Conservation (phyloP, 2,797 vertebrate genomes). For the Lepilemur septentrionalis region DNA sequence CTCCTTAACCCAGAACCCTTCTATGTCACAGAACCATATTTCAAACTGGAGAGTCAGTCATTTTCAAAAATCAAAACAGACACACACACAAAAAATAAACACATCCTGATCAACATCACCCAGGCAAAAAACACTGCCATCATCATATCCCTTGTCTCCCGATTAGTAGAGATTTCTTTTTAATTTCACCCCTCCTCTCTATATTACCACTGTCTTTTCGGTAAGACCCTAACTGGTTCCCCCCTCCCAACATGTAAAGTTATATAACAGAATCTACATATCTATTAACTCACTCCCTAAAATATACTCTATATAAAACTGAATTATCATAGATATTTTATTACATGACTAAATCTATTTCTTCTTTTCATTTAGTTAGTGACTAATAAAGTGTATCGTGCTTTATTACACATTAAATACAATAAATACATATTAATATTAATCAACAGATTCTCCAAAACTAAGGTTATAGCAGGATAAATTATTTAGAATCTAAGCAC, state of each 20-base stretch:
- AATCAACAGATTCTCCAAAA: neutral
- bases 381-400: neutral
- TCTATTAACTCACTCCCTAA: neutral
- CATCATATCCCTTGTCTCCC: neutral
- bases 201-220: neutral
- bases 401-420: conserved; percentile 6
- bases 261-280: neutral
- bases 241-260: neutral
- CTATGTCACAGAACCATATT: conserved; percentile 24
- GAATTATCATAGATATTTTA: conserved; percentile 13
- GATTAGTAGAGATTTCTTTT: neutral
- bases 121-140: neutral
- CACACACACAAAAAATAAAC: neutral
- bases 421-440: neutral
- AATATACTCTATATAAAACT: conserved; percentile 13
- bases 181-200: neutral
- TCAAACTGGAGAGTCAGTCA: neutral
- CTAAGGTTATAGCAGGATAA: conserved; percentile 12
- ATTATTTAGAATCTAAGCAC: neutral
- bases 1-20: neutral
- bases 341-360: neutral
- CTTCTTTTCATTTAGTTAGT: neutral
- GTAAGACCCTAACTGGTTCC: neutral
- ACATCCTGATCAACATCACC: neutral
- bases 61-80: conserved; percentile 20